Conservation (phyloP, 2,888 invertebrate genomes). For the Netelia inedita region DNA sequence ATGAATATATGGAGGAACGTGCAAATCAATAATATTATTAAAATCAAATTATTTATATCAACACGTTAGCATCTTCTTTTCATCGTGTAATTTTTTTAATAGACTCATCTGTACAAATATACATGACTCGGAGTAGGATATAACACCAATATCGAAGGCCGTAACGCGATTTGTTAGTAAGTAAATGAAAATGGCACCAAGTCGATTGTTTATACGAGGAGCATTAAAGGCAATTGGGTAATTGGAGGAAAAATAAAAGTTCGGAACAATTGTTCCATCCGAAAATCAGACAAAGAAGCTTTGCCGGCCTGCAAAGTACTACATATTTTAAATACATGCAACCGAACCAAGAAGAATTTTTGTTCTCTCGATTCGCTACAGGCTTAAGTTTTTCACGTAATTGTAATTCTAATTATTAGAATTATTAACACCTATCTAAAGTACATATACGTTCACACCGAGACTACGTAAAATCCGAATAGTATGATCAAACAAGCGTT, state of each 20-base stretch:
- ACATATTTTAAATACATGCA: not conserved
- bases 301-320: slow-evolving; percentile 53
- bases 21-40: not conserved
- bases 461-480: slow-evolving; percentile 75
- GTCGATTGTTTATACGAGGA: too few species aligned
- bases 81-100: not conserved
- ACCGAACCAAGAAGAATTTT: not conserved
- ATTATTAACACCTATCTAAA: slow-evolving; percentile 37
- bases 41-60: not conserved
- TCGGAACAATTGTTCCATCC: not conserved
- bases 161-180: too few species aligned
- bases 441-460: slow-evolving; percentile 80
- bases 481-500: slow-evolving; percentile 43
- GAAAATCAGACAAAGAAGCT: slow-evolving; percentile 30
- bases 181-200: not conserved
- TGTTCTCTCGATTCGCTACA: slow-evolving; percentile 9
- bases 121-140: too few species aligned
- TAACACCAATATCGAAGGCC: too few species aligned
- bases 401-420: slow-evolving; percentile 26
- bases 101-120: too few species aligned
- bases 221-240: too few species aligned
- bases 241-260: not conserved
- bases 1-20: too few species aligned
- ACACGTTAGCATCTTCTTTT: not conserved
- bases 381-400: not conserved